Base-by-base conservation (phyloP, 1,140 invertebrate genomes). In the Euglossa dilemma region DNA sequence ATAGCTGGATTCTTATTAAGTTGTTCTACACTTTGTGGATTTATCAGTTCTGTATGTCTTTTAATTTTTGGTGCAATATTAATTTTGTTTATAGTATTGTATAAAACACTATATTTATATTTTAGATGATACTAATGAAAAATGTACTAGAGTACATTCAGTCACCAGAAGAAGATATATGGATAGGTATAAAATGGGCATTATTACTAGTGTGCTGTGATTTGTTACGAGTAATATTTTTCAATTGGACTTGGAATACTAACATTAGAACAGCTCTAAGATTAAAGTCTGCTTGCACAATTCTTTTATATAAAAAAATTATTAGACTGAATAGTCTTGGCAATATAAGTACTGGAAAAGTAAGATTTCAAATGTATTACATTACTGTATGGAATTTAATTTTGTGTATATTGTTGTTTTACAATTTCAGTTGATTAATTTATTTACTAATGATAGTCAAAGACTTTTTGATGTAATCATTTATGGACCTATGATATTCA, bases 401-500 rank as follows among this genome's bases (percentile, higher is more conserved):
- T 57, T 57, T 12, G 18, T 18, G 28, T 52, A 20, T 57, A 54
- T 23, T 52, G 70, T 47, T 47, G 4, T 83, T 28, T 73, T 83
- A 77, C 83, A 43, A 85, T 93, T 94, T 80, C 90, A 97, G 96
- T 85, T 97, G 25, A 95, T 97, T 47, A 97, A 97, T 88, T 93
- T 97, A 76, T 97, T 96, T 91, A 95, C 96, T 36, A 96, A 96
- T 90, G 97, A 97, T 90, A 95, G 96, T 43, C 95, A 96, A 90
- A 94, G 96, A 57, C 93, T 97, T 20, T 97, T 96, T 89, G 96
- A 97, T 78, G 95, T 96, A 54, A 94, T 96, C 54, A 93, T 95
- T 45, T 95, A 96, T 86, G 95, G 95, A 45, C 96, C 96, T 20
- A 93, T 96, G 83, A 94, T 96, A 45, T 92, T 97, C 59, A 95